Conservation (phyloP, 2,113 vertebrate species). For the Hiodon tergisus region DNA sequence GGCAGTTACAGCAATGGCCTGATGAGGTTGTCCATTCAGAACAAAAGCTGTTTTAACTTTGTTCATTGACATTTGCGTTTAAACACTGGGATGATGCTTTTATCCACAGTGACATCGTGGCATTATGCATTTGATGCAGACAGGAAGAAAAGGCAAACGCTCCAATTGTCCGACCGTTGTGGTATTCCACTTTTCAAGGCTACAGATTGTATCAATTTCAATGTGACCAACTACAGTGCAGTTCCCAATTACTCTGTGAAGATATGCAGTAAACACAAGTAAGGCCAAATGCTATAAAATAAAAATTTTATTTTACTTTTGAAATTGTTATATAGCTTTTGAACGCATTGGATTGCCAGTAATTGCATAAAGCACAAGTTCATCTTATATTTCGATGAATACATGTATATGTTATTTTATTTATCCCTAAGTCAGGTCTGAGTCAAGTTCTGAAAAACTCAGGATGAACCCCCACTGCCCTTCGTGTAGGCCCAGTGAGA, state of each 20-base stretch:
- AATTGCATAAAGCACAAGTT: neutral
- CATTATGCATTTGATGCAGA: no score
- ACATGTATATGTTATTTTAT: no score
- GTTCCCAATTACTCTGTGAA: neutral
- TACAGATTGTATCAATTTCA: constrained; percentile 1
- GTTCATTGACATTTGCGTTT: no score
- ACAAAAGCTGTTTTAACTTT: no score
- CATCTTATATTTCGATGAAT: no score
- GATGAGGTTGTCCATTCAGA: no score
- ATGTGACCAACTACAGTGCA: constrained; percentile 5
- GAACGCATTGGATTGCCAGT: neutral
- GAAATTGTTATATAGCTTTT: neutral
- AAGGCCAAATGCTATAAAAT: constrained; percentile 5
- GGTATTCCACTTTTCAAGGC: no score
- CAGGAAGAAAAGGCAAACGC: no score
- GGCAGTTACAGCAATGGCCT: no score
- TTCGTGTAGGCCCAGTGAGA: neutral
- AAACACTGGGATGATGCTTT: no score
- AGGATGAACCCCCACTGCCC: neutral
- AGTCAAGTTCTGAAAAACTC: neutral
- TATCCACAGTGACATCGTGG: no score
- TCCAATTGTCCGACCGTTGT: neutral
- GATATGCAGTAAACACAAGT: neutral
- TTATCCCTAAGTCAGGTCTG: neutral
- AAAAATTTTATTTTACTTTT: neutral